Percentiles rank a stretch among this genome's conserved stretches.
Conservation (phyloP, 2,888 invertebrate genomes). For the Linnaemya vulpina region DNA sequence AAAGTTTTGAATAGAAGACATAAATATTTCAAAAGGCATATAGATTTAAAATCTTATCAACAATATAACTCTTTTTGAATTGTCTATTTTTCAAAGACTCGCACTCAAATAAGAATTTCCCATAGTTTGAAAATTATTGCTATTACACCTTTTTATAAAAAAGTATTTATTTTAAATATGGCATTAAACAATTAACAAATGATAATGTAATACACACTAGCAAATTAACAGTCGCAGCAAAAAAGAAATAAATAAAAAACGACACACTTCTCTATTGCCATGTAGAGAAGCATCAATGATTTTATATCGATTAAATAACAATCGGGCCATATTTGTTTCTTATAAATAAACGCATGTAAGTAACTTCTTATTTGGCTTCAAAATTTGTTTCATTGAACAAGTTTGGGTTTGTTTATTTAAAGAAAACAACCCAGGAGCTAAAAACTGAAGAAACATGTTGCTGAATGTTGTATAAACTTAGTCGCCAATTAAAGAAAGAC, state of each 20-base stretch:
- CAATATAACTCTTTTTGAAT: no score
- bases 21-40: no score
- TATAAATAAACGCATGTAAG: not conserved
- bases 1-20: no score
- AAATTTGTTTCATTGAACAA: slow-evolving; percentile 18
- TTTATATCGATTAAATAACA: not conserved
- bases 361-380: slow-evolving; percentile 10
- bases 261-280: slow-evolving; percentile 5
- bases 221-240: slow-evolving; percentile 8
- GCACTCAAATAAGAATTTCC: not conserved
- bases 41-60: no score
- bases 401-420: not conserved
- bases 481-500: slow-evolving; percentile 44
- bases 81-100: no score
- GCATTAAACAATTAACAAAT: slow-evolving; percentile 35
- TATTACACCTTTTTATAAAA: not conserved
- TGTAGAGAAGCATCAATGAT: not conserved
- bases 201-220: not conserved
- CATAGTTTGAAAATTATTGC: not conserved
- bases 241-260: not conserved
- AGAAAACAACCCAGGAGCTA: slow-evolving; percentile 9
- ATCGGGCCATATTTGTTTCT: slow-evolving; percentile 36
- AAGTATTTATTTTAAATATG: slow-evolving; percentile 14
- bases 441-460: slow-evolving; percentile 24
- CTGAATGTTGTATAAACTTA: slow-evolving; percentile 16